Evolutionary conservation across 2,888 invertebrate species (phyloP), one percentile per base, ranked within the genome.

Genomic region (Watsonalla binaria): DNA sequence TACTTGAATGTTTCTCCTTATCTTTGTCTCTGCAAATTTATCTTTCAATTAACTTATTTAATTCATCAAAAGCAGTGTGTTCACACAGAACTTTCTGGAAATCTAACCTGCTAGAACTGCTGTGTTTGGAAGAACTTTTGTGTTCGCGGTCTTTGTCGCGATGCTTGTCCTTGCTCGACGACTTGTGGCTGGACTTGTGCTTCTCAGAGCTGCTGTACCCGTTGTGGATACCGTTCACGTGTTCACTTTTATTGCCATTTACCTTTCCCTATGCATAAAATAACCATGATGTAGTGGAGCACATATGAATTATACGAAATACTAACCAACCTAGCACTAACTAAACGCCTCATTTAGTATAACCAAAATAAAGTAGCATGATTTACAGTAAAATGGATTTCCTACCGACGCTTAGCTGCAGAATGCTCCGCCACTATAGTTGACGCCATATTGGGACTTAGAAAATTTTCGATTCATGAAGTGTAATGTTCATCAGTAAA

Each of bases 381-480:
- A 11, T 6, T 47, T 52, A n/a, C 46, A 33, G 46, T 50, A 14
- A 33, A 53, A 50, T 51, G 47, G 35, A 5, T 51, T 56, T 62
- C 60, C 59, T 66, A 78, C 72, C 75, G 84, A 90, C 86, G 87
- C 90, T 85, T 90, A 85, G 73, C 70, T 74, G 75, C 65, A 70
- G 65, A 68, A 65, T 72, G 71, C 75, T 65, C 71, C 69, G 92
- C 93, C 92, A 93, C 93, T 94, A 92, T 92, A 92, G 92, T 92
- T 93, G 95, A 94, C 95, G 95, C 95, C 95, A 95, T 96, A 94
- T 95, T 95, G 94, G 94, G 95, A 95, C 95, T 95, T 95, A 91
- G 91, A 91, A 91, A 91, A 91, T 80, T 90, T 91, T 88, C 86
- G 91, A 80, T 82, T 82, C 80, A 80, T 79, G 79, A 68, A 71